Evolutionary conservation across 92 coral and sea anemone genomes (phyloP).

Genomic region (Zoanthus sansibaricus): DNA sequence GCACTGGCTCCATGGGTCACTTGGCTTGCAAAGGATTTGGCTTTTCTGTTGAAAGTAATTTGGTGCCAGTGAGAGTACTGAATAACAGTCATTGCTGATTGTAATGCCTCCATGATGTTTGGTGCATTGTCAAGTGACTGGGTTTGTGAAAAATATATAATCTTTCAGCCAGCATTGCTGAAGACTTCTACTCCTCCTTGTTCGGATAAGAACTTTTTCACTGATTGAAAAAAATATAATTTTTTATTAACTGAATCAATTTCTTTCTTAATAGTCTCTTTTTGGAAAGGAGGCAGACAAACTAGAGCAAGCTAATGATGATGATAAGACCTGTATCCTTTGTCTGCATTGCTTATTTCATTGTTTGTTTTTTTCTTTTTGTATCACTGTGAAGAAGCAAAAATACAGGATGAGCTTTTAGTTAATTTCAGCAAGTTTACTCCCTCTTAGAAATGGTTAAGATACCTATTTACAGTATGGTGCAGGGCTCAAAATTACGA

Average conservation of each 20-base stretch:
- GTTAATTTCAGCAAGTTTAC: not conserved
- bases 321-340: slow-evolving; percentile 99
- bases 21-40: too few relatives aligned
- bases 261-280: slow-evolving; percentile 67
- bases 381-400: not conserved
- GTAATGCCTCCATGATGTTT: slow-evolving; percentile 54
- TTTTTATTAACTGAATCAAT: too few relatives aligned
- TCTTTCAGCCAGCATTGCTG: slow-evolving; percentile 62
- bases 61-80: slow-evolving; percentile 42
- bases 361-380: not conserved
- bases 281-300: slow-evolving; percentile 99
- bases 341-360: not conserved
- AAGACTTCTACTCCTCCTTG: slow-evolving; percentile 58
- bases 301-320: slow-evolving; percentile 99
- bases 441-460: not conserved
- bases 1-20: too few relatives aligned
- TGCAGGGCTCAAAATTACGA: not conserved
- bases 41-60: slow-evolving; percentile 34
- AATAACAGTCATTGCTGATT: not conserved
- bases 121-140: slow-evolving; percentile 56
- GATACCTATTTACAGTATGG: not conserved
- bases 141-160: slow-evolving; percentile 46
- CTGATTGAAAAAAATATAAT: too few relatives aligned
- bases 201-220: slow-evolving; percentile 38
- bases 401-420: not conserved